Evolutionary conservation across 2,797 vertebrate species (phyloP).

Genomic region (Gymnodraco acuticeps): DNA sequence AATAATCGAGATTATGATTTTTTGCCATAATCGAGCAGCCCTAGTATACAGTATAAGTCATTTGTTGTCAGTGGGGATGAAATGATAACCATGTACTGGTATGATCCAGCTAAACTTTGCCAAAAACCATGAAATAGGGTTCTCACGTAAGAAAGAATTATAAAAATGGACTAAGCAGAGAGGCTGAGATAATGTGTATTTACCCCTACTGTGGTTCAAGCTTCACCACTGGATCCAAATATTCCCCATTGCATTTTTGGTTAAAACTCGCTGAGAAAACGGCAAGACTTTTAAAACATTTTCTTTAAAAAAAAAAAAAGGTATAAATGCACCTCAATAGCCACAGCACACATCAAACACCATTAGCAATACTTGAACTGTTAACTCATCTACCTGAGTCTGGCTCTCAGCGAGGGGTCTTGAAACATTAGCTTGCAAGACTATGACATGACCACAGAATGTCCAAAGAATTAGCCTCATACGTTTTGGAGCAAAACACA

Average conservation of each 20-base stretch:
- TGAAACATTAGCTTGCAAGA: background rate
- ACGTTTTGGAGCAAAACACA: background rate
- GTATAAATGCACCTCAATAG: background rate
- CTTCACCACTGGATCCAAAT: background rate
- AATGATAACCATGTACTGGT: background rate
- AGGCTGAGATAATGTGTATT: background rate
- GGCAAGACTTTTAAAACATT: background rate
- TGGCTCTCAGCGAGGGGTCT: background rate
- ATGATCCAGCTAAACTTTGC: background rate
- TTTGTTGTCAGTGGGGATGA: background rate
- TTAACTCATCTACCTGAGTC: background rate
- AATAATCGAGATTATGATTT: too few relatives aligned
- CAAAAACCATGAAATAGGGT: background rate
- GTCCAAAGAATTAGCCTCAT: background rate
- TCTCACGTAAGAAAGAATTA: background rate
- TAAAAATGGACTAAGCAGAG: background rate
- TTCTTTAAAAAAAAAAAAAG: too few relatives aligned
- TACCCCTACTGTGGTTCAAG: background rate
- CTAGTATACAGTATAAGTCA: background rate
- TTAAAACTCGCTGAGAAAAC: background rate
- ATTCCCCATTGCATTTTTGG: background rate
- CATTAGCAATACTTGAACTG: background rate
- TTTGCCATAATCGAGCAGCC: too few relatives aligned
- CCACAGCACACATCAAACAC: background rate
- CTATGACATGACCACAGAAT: background rate